Evolutionary conservation across 2,113 vertebrate genomes (phyloP).

Genomic region (Sialia sialis): DNA sequence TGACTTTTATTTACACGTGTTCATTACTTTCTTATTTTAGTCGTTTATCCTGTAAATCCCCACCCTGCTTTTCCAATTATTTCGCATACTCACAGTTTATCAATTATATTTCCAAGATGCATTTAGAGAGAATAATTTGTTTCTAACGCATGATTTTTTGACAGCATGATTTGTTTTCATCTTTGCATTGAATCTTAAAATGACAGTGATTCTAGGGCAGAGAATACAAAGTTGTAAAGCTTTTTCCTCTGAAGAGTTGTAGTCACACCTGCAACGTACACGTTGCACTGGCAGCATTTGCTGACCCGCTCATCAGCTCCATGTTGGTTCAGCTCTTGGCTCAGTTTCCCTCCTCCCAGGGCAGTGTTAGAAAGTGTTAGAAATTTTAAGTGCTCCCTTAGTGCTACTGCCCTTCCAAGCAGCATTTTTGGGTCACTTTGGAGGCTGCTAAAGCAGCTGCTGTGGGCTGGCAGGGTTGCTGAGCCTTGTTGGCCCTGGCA

Average conservation of each 20-base stretch:
- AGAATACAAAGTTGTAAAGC: not conserved
- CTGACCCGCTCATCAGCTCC: not conserved
- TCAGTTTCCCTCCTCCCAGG: not conserved
- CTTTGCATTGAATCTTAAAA: not conserved
- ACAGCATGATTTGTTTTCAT: slow-evolving; percentile 56
- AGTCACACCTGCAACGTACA: fast-evolving
- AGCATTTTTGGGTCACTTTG: not conserved
- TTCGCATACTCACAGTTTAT: slow-evolving; percentile 10
- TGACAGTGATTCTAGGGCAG: not conserved
- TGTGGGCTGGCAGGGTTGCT: not conserved
- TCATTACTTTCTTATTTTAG: slow-evolving; percentile 57
- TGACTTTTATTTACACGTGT: slow-evolving; percentile 51
- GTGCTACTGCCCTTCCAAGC: not conserved
- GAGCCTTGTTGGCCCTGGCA: not conserved
- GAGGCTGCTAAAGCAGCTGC: not conserved
- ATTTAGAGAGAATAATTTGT: slow-evolving; percentile 47
- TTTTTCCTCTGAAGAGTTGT: not conserved
- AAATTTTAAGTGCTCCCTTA: too few relatives aligned
- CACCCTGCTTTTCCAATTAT: slow-evolving; percentile 49
- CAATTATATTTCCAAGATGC: slow-evolving; percentile 40
- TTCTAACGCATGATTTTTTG: slow-evolving; percentile 44
- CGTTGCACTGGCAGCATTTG: fast-evolving
- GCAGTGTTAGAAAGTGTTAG: not conserved
- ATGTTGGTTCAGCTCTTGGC: not conserved
- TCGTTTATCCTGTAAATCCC: slow-evolving; percentile 25